These are phyloP conservation scores for Phymanthus crucifer DNA, from an alignment of 92 coral and sea anemone genomes.

Conservation along the genomic window DNA sequence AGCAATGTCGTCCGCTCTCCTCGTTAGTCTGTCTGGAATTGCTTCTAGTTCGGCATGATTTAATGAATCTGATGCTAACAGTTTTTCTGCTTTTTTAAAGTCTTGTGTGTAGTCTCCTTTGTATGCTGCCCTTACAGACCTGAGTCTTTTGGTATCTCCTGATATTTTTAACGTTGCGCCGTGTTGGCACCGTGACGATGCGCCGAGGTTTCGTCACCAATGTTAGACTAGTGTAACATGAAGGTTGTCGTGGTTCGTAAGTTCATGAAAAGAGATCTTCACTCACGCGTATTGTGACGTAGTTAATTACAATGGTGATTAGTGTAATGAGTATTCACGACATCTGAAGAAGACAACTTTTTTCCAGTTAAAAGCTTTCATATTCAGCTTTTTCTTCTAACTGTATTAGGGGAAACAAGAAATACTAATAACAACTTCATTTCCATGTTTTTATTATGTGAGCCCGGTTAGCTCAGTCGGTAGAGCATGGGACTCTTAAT, in stretches of 20 bases:
- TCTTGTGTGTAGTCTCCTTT: conserved; percentile 33
- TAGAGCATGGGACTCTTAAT: conserved; percentile 92
- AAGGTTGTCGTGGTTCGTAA: not conserved
- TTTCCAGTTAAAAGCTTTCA: no score
- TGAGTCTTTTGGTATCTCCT: no score
- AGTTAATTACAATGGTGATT: no score
- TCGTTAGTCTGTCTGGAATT: conserved; percentile 8
- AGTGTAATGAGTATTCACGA: no score
- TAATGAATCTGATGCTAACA: not conserved
- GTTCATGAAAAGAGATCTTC: not conserved
- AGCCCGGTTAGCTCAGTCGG: conserved; percentile 95
- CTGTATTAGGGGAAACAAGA: no score
- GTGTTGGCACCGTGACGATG: not conserved
- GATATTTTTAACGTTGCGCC: not conserved
- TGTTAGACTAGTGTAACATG: not conserved
- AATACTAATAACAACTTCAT: no score
- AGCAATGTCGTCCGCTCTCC: conserved; percentile 32
- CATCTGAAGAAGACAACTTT: no score
- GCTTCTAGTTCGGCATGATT: not conserved
- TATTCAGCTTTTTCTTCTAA: no score
- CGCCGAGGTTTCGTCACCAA: conserved; percentile 3
- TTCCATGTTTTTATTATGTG: no score
- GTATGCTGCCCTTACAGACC: conserved; percentile 27
- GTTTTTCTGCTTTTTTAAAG: conserved; percentile 24
- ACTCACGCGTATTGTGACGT: conserved; percentile 3